A percentile compares a stretch with the other conserved stretches of the same genome.
These are phyloP conservation scores for Spongia lamella DNA, from an alignment of 37 sponge, comb jelly and placozoan species.

Conservation along the genomic window DNA sequence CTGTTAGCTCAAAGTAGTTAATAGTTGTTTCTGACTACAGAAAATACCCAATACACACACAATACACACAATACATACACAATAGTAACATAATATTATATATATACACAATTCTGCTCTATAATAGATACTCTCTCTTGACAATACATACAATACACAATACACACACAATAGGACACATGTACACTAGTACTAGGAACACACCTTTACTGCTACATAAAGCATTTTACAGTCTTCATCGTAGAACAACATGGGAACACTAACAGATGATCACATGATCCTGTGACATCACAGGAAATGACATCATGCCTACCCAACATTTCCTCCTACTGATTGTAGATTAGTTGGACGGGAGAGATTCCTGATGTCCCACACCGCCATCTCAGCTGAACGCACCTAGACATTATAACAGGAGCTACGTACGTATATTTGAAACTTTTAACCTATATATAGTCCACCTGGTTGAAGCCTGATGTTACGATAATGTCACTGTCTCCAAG, in stretches of 20 bases:
- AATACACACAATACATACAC: too few relatives aligned
- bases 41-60: neutral
- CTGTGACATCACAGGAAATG: neutral
- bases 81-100: too few relatives aligned
- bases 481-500: slow-evolving; percentile 60
- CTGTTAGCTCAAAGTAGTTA: slow-evolving; percentile 49
- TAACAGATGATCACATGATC: slow-evolving; percentile 1
- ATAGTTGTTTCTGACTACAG: slow-evolving; percentile 55
- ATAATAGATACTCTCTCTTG: too few relatives aligned
- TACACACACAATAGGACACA: too few relatives aligned
- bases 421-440: neutral
- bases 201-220: slow-evolving; percentile 66
- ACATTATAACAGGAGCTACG: too few relatives aligned
- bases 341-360: slow-evolving; percentile 50
- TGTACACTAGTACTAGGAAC: neutral
- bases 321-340: slow-evolving; percentile 28
- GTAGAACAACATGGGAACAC: slow-evolving; percentile 72
- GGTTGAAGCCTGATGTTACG: slow-evolving; percentile 60
- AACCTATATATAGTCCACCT: slow-evolving; percentile 29
- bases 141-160: too few relatives aligned
- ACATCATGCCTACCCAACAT: slow-evolving; percentile 48
- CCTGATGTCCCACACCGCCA: slow-evolving; percentile 65
- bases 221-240: slow-evolving; percentile 84
- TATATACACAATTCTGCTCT: too few relatives aligned
- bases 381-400: slow-evolving; percentile 52